A percentile compares a stretch with the other conserved stretches of the same genome.
Evolutionary conservation across 2,113 vertebrate genomes (phyloP).

Genomic region (Edolisoma coerulescens): DNA sequence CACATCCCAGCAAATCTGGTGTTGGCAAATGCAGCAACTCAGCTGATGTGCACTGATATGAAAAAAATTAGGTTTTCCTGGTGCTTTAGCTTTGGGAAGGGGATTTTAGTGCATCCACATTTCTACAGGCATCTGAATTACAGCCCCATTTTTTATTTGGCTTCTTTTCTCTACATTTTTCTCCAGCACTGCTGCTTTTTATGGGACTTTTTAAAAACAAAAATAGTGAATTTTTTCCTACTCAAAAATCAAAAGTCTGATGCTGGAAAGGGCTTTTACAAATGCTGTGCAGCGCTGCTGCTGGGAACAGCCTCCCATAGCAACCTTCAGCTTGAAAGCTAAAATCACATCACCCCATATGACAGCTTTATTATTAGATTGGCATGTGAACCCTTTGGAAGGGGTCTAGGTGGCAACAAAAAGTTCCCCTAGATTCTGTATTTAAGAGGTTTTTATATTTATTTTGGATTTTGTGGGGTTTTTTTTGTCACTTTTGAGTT

Average conservation of each 20-base stretch:
- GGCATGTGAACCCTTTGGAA: constrained; percentile 9
- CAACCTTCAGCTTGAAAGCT: constrained; percentile 35
- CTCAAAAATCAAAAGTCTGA: constrained; percentile 11
- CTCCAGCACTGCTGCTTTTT: background rate
- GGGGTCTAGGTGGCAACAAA: background rate
- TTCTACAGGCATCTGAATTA: background rate
- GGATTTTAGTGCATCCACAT: background rate
- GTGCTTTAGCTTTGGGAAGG: background rate
- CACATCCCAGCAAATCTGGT: background rate
- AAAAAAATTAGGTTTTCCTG: background rate
- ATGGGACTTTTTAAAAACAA: background rate
- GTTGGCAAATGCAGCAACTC: background rate
- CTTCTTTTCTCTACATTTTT: background rate
- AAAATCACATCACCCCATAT: background rate
- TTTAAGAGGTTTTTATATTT: background rate
- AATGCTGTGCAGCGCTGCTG: background rate
- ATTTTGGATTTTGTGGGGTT: background rate
- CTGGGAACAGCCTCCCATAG: constrained; percentile 32
- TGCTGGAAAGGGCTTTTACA: background rate
- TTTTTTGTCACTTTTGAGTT: background rate
- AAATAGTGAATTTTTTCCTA: background rate
- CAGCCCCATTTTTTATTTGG: background rate
- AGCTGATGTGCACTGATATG: background rate
- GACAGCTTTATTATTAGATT: constrained; percentile 28
- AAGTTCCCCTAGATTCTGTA: background rate